Conservation (phyloP, 2,797 vertebrate genomes). For the Chelonia mydas region DNA sequence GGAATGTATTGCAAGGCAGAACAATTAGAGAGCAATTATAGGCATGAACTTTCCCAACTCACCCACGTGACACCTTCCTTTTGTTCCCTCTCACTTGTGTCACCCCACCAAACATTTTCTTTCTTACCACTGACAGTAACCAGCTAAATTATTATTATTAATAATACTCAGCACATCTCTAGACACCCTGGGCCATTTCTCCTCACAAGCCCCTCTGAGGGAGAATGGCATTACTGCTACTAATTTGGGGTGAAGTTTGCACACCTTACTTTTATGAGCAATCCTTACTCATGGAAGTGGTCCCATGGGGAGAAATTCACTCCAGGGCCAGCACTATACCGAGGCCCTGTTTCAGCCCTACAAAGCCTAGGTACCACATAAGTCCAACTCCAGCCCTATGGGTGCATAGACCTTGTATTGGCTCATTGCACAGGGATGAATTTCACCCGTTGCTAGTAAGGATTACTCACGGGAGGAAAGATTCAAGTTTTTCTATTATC, state of each 20-base stretch:
- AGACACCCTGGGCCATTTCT: not conserved
- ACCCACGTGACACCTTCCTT: conserved; percentile 53
- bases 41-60: conserved; percentile 33
- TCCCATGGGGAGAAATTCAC: not conserved
- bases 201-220: not conserved
- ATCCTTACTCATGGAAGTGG: rapidly evolving
- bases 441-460: not conserved
- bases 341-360: rapidly evolving
- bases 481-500: not conserved
- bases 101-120: conserved; percentile 28
- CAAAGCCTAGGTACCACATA: rapidly evolving
- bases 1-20: conserved; percentile 3
- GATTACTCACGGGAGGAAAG: not conserved
- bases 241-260: rapidly evolving
- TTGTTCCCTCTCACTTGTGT: not conserved
- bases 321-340: rapidly evolving
- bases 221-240: not conserved
- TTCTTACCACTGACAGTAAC: not conserved
- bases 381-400: not conserved
- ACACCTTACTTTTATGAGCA: rapidly evolving
- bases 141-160: not conserved
- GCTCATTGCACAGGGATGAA: not conserved
- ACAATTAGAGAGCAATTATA: conserved; percentile 52
- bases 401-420: not conserved
- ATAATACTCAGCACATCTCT: not conserved